Evolutionary conservation across 2,797 vertebrate species (phyloP), one percentile per base, ranked within the genome.

Genomic region (Hirundo rustica): DNA sequence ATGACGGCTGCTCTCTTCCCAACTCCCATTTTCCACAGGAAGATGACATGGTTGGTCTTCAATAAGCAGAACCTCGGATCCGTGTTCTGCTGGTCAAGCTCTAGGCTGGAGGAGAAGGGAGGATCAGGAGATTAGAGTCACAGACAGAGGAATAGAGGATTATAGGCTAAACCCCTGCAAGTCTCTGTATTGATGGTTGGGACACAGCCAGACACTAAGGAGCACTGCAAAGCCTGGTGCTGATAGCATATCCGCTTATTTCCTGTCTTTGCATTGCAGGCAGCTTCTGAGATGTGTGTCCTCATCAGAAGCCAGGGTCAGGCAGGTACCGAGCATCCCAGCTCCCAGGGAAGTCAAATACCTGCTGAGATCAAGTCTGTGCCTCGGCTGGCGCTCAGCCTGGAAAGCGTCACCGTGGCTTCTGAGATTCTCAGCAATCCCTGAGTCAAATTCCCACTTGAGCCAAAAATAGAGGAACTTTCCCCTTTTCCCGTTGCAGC

Each of bases 131-230:
- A 96, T 94, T 87, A 96, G 95, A 87, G 91, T 94, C 78, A 85
- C 94, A 97, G 92, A 89, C 92, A 95, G 92, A 86, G 91, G 79
- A 95, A 78, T 83, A 78, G 73, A 71, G 89, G 95, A 96, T 95
- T 97, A 96, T 21, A 87, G 91, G 87, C 84, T 87, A 93, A 95
- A 93, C 44, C 93, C 86, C 94, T 47, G 64, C 48, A 67, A 95
- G 91, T 88, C 92, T 95, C 93, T 93, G 95, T 95, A 94, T 96
- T 94, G 95, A 93, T 92, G 94, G 96, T 65, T 97, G 95, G 95
- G 92, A 51, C 62, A 13, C 88, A 74, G 95, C 92, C 95, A 83
- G 91, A 54, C 57, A 10, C 92, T 87, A 42, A 92, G 42, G 85
- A 94, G 89, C 8, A n/a, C 29, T 85, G 95, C 91, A 88, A 85